Base-by-base conservation (phyloP, 2,797 vertebrate species). In the Spinus pinus region DNA sequence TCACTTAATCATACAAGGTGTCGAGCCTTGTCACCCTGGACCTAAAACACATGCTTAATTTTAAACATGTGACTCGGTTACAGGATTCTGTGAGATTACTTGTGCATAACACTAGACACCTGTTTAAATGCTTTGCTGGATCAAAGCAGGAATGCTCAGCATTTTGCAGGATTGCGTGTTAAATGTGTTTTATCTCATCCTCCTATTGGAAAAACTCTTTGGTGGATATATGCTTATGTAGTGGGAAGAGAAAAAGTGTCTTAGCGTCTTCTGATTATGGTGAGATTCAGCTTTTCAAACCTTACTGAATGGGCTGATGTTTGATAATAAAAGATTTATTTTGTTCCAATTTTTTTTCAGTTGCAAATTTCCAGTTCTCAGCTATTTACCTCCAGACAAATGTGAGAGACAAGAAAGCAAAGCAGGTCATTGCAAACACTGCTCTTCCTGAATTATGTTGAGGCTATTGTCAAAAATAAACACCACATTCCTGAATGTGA, bases 1-100 rank as follows among this genome's bases (percentile, higher is more conserved):
- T 88, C 94, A 92, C 94, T 96, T 95, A 96, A 92, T 96, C 95
- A 94, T 81, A 83, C 87, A 95, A 91, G 95, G 93, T 95, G 94
- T 90, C 60, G 82, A 96, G 94, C 91, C 82, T 94, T 96, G 84
- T 94, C 95, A 91, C 81, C 56, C 89, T 72, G 94, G 94, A 57
- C 85, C 91, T 49, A 77, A 93, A 94, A 49, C 86, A 93, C 86
- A 90, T 92, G 90, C 81, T 94, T 93, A 85, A 83, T 93, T 95
- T 94, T 90, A 91, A 93, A 93, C 93, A 84, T 93, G 87, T 96
- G 93, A 95, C 95, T 94, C 0, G 12, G 87, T 81, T 93, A 86
- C 62, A 72, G 85, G 86, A 94, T 86, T 97, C 91, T 86, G 49
- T 53, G 80, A 94, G 70, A 95, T 93, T 93, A 73, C 72, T 94